phyloP scores from a whole-genome alignment of 2,888 invertebrate species.

The Ormyrus pomaceus region DNA sequence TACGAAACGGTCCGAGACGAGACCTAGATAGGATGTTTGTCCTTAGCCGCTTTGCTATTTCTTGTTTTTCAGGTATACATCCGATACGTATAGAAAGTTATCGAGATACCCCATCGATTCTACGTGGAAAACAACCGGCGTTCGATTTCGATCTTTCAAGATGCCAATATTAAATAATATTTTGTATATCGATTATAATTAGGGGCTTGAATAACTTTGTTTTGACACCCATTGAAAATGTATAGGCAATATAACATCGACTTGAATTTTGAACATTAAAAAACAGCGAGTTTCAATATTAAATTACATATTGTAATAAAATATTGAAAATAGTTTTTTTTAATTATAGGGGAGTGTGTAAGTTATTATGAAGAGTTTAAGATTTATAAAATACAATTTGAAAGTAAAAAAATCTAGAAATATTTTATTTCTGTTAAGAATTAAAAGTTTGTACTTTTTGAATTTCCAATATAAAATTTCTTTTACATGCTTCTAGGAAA shows the following conservation, averaged over 20 bases:
- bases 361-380: too few relatives aligned
- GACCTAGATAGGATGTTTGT: slow-evolving; percentile 56
- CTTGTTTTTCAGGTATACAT: slow-evolving; percentile 53
- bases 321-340: too few relatives aligned
- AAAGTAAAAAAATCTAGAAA: too few relatives aligned
- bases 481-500: too few relatives aligned
- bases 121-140: slow-evolving; percentile 36
- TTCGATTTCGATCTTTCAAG: slow-evolving; percentile 38
- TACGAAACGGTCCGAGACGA: slow-evolving; percentile 41
- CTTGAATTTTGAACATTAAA: too few relatives aligned
- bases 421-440: too few relatives aligned
- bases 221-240: slow-evolving; percentile 38
- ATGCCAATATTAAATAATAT: slow-evolving; percentile 45
- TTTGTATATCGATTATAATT: slow-evolving; percentile 49
- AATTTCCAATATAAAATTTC: too few relatives aligned
- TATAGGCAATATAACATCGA: neutral
- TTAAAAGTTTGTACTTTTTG: too few relatives aligned
- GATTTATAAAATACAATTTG: too few relatives aligned
- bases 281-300: too few relatives aligned
- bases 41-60: slow-evolving; percentile 49
- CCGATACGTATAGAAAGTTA: slow-evolving; percentile 50
- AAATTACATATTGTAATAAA: too few relatives aligned
- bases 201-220: slow-evolving; percentile 42
- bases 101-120: slow-evolving; percentile 48
- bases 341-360: too few relatives aligned